Conservation (phyloP, 1,140 invertebrate species). For the Fopius arisanus region DNA sequence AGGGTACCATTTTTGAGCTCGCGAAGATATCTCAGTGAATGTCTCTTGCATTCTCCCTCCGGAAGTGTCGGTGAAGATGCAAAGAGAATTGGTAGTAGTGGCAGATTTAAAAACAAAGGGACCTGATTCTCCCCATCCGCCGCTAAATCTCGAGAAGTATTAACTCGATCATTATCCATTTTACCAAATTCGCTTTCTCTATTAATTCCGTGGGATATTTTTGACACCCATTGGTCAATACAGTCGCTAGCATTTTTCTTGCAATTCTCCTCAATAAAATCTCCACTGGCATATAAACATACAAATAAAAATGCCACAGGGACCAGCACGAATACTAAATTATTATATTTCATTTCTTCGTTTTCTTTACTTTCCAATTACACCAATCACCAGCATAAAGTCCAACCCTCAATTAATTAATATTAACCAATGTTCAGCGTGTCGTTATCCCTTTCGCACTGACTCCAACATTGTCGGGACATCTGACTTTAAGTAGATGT, state of each 20-base stretch:
- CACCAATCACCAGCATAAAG: too few species aligned
- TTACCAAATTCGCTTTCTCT: background rate
- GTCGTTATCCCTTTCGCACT: background rate
- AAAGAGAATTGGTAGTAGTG: constrained; percentile 40
- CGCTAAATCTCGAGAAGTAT: background rate
- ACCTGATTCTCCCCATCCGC: background rate
- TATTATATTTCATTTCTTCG: too few species aligned
- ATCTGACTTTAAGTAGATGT: constrained; percentile 22
- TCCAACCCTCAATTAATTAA: background rate
- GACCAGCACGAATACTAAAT: background rate
- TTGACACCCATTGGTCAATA: background rate
- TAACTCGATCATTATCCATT: background rate
- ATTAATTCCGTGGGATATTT: background rate
- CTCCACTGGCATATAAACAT: background rate
- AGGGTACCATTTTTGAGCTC: constrained; percentile 45
- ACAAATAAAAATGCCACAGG: background rate
- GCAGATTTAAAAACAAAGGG: constrained; percentile 39
- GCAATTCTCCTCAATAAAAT: background rate
- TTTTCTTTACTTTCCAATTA: too few species aligned
- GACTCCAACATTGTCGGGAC: background rate
- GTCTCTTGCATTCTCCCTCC: constrained; percentile 43
- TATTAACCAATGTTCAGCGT: background rate
- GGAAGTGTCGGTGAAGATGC: constrained; percentile 36
- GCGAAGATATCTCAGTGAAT: constrained; percentile 39
- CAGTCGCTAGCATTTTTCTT: background rate